Conservation (phyloP, 2,113 vertebrate species). For the Phocoena sinus region DNA sequence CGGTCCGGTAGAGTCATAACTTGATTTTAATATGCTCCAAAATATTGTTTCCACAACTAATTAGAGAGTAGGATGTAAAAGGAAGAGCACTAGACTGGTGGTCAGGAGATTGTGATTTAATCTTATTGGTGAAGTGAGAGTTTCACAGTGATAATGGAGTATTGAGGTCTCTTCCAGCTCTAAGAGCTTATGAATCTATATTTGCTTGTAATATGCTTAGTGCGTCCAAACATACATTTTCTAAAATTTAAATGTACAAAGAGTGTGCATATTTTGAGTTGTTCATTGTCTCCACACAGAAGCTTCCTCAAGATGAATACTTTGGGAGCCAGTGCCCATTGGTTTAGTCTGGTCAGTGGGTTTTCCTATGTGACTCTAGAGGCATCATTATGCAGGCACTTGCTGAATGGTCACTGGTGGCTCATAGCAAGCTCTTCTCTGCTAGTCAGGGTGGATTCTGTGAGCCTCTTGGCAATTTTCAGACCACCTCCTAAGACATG, state of each 20-base stretch:
- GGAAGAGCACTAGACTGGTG: background rate
- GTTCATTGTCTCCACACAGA: background rate
- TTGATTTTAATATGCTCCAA: constrained; percentile 3
- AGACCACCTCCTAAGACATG: background rate
- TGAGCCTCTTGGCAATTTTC: background rate
- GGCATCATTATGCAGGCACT: background rate
- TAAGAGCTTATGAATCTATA: background rate
- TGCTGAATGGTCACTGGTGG: background rate
- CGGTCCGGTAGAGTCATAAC: background rate
- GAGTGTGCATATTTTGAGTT: background rate
- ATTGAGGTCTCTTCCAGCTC: background rate
- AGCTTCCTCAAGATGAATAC: background rate
- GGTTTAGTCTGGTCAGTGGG: background rate
- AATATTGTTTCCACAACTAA: background rate
- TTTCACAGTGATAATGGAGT: background rate
- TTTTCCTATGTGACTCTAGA: background rate
- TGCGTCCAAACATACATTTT: background rate
- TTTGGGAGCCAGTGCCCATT: background rate
- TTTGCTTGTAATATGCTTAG: background rate
- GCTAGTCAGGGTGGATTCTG: background rate
- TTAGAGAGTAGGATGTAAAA: background rate
- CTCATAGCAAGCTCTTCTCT: background rate
- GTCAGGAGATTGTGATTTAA: background rate
- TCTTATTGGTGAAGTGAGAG: background rate
- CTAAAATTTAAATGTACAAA: background rate